Conservation (phyloP, 30 jellyfish, hydroid and myxozoan species). For the Nemopilema nomurai region DNA sequence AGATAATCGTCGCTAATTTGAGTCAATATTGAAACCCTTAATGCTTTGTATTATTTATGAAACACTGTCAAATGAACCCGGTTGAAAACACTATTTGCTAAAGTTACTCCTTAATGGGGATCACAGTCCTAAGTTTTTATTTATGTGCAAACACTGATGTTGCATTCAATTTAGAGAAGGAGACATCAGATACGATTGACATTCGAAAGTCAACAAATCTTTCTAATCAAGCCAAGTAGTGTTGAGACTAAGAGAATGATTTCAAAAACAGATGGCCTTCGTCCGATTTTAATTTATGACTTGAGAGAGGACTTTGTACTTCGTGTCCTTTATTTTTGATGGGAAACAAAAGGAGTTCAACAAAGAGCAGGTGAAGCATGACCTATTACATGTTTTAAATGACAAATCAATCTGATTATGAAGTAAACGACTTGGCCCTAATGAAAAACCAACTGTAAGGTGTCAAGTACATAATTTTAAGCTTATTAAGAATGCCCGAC, state of each 20-base stretch:
- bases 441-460: neutral
- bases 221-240: neutral
- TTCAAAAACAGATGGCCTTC: neutral
- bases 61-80: no score
- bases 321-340: neutral
- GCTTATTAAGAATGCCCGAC: no score
- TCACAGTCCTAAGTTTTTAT: neutral
- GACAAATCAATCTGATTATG: neutral
- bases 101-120: no score
- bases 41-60: no score
- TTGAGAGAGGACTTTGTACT: no score
- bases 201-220: neutral
- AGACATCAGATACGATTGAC: neutral
- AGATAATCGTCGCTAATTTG: no score
- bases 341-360: neutral
- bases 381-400: neutral
- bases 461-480: neutral
- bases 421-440: neutral
- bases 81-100: no score
- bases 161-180: neutral
- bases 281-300: neutral
- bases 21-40: no score
- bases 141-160: neutral
- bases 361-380: neutral
- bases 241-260: neutral